Percentiles rank a stretch among this genome's conserved stretches.
Evolutionary conservation across 2,113 vertebrate species (phyloP).

Genomic region (Dryoscopus gambensis): DNA sequence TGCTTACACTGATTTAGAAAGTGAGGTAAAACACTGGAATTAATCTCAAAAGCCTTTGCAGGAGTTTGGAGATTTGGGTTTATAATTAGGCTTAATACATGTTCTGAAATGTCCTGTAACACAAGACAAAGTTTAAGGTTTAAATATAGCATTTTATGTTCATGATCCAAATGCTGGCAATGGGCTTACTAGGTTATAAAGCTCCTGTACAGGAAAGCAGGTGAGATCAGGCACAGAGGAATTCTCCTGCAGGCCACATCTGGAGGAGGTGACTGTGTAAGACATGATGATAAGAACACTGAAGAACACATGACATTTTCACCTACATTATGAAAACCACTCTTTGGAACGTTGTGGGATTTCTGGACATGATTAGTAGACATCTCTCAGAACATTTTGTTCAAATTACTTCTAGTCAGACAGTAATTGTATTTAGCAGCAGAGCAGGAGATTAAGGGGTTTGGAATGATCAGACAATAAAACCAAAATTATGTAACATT

Average conservation of each 20-base stretch:
- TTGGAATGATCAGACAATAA: slow-evolving; percentile 18
- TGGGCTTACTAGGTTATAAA: neutral
- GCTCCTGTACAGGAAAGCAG: neutral
- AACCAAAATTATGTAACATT: neutral
- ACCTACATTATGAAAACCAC: neutral
- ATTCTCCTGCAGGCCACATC: neutral
- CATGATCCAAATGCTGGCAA: neutral
- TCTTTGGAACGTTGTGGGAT: neutral
- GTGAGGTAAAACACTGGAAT: neutral
- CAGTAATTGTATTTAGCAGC: neutral
- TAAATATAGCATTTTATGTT: neutral
- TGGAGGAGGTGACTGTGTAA: neutral
- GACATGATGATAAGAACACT: neutral
- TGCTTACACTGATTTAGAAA: neutral
- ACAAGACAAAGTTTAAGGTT: neutral
- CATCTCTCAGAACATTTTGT: slow-evolving; percentile 25
- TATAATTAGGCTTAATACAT: neutral
- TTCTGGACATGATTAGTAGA: neutral
- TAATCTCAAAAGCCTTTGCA: neutral
- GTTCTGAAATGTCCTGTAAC: neutral
- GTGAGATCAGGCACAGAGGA: neutral
- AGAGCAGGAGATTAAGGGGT: neutral
- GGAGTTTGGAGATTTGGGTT: neutral
- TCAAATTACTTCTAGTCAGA: neutral
- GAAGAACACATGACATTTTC: neutral